Evolutionary conservation across 2,888 invertebrate species (phyloP), one percentile per base, ranked within the genome.

Genomic region (Actias luna): DNA sequence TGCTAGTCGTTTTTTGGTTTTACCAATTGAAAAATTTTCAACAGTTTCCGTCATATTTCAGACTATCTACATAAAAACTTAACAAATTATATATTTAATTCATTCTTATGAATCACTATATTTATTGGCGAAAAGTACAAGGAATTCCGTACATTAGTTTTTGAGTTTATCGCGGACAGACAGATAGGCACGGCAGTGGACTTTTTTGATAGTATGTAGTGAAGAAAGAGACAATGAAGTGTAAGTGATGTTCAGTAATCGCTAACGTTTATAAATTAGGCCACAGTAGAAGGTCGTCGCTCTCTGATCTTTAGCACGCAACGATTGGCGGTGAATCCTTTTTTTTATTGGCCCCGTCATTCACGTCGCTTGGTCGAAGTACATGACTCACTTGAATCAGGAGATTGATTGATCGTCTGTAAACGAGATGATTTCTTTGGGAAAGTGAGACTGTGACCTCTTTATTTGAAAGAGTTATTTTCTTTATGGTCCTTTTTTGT

Each of bases 301-400:
- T 79, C 91, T 81, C 86, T 81, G 85, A 90, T 89, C 92, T 90
- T 90, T 79, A 80, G 87, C 76, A 83, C 84, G 83, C 83, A 86
- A 84, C 87, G 87, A 85, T 85, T 83, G 85, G 77, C 79, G 80
- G 81, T 55, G 55, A 84, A 84, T 83, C 85, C 84, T 85, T 86
- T 87, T n/a, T 88, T 88, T 89, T 84, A 87, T 87, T 85, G 79
- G 78, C 70, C 79, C 73, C 75, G 81, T 84, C 80, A 83, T 82
- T 84, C 80, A 83, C 82, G 72, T 76, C 76, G 69, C n/a, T 39
- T 52, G 29, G 57, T 57, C 50, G 67, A 46, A 64, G 65, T 65
- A 67, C 67, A 68, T 77, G 77, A 78, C 65, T 83, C 78, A 67
- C 64, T 61, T 55, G 29, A n/a, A 55, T 55, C 55, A 55, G 55